A percentile compares a stretch with the other conserved stretches of the same genome.
phyloP scores from a whole-genome alignment of 2,888 invertebrate genomes.

The Melanotus villosus region DNA sequence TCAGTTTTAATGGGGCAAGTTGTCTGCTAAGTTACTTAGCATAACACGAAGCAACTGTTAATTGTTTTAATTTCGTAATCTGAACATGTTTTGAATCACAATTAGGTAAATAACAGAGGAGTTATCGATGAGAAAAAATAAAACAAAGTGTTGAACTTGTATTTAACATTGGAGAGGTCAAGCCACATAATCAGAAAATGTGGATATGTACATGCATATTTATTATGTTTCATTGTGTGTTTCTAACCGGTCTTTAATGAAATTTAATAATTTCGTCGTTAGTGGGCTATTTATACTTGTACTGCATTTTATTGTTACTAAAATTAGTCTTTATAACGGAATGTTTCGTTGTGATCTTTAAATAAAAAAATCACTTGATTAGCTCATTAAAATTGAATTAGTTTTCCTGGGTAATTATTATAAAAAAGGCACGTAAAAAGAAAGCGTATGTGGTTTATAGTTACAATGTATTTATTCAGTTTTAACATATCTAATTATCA shows the following conservation, averaged over 20 bases:
- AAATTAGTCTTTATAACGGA: no score
- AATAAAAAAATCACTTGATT: background rate
- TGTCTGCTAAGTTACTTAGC: no score
- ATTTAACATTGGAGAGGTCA: slow-evolving; percentile 30
- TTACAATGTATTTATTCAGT: background rate
- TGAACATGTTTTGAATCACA: no score
- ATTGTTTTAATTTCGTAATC: no score
- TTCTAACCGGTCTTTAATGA: no score
- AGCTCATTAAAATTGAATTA: background rate
- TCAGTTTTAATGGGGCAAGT: no score
- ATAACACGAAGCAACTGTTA: no score
- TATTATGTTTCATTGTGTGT: no score
- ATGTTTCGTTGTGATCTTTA: background rate
- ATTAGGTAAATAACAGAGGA: no score
- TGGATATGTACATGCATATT: background rate
- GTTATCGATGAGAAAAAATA: background rate
- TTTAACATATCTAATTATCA: slow-evolving; percentile 8
- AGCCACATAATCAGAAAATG: slow-evolving; percentile 21
- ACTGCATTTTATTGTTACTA: no score
- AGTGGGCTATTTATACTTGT: no score
- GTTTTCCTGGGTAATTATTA: slow-evolving; percentile 7
- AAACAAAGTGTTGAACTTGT: slow-evolving; percentile 9
- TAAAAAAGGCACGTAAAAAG: slow-evolving; percentile 1
- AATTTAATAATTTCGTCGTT: no score
- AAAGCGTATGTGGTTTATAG: slow-evolving; percentile 1